Base-by-base conservation (phyloP, 2,797 vertebrate genomes). In the Sebastes oblongus region DNA sequence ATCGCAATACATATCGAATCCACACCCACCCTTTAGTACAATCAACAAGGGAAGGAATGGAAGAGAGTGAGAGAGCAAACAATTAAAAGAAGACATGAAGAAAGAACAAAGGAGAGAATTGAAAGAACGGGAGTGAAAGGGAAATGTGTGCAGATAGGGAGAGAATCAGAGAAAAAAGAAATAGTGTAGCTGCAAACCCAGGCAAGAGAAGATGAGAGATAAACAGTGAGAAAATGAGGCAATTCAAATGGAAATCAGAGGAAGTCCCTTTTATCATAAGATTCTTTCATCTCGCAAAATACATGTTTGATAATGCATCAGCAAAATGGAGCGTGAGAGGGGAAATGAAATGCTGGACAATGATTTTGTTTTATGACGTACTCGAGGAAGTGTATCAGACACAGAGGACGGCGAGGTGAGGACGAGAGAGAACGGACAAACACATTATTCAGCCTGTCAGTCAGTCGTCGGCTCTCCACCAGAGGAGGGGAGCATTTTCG, bases 241-340 rank as follows among this genome's bases (percentile, higher is more conserved):
- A 81, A 88, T 85, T 90, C 77, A 79, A 62, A 89, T 78, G 75
- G 86, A 85, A 91, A 91, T 91, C 80, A 86, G 77, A 82, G 54
- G 81, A 77, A 68, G 71, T 55, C 75, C 77, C 89, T 94, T 91
- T 91, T 77, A 92, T 91, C 90, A 91, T 58, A 14, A 56, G 29
- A 85, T 65, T 80, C 91, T 91, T 92, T 93, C 88, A 93, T 93
- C 92, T 91, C 86, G 72, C 73, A 81, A 90, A 91, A 83, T 72
- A 81, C 74, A 85, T 69, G 71, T 83, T 84, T 79, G 86, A 87
- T 71, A 68, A 83, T 78, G 78, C 75, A 65, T 84, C 77, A 20
- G 82, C 82, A 75, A 64, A 82, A 89, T 46, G 39, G 27, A 58
- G 36, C 36, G 56, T 0, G n/a, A 73, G 22, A 46, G 76, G 55